phyloP scores from a whole-genome alignment of 2,113 vertebrate genomes.

The Rhabdomys dilectus region DNA sequence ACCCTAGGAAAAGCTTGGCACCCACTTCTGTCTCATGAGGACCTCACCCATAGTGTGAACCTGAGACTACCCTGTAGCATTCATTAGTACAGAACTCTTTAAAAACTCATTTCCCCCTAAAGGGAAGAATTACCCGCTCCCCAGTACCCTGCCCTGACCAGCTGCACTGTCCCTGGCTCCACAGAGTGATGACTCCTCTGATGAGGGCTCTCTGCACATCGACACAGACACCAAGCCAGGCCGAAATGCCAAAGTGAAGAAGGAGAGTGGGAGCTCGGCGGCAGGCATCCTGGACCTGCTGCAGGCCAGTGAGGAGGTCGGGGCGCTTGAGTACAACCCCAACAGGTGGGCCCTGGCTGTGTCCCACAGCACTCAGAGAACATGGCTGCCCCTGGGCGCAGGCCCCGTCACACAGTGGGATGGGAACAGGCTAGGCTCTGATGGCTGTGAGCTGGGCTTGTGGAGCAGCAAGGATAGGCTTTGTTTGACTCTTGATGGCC shows the following conservation, averaged over 20 bases:
- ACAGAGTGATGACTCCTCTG: conserved; percentile 94
- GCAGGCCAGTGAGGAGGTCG: conserved; percentile 99
- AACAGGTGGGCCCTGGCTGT: conserved; percentile 91
- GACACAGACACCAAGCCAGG: conserved; percentile 94
- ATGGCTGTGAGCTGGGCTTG: not conserved
- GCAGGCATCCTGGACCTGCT: conserved; percentile 97
- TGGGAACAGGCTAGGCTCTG: not conserved
- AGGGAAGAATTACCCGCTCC: not conserved
- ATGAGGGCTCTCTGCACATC: conserved; percentile 97
- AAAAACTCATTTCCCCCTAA: not conserved
- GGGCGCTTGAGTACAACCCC: conserved; percentile 96
- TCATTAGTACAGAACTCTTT: not conserved
- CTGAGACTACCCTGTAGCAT: not conserved
- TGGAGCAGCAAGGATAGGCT: not conserved
- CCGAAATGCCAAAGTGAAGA: conserved; percentile 95
- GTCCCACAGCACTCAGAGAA: not conserved
- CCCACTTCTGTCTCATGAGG: rapidly evolving
- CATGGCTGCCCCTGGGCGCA: rapidly evolving
- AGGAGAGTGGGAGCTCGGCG: conserved; percentile 91
- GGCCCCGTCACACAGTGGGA: too few species aligned
- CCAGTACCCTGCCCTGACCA: not conserved
- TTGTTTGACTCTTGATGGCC: not conserved
- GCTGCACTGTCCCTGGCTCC: conserved; percentile 46
- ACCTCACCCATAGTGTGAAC: not conserved
- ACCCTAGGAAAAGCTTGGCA: not conserved